These are phyloP conservation scores for Trissolcus basalis DNA, from an alignment of 1,140 invertebrate species.

Conservation along the genomic window DNA sequence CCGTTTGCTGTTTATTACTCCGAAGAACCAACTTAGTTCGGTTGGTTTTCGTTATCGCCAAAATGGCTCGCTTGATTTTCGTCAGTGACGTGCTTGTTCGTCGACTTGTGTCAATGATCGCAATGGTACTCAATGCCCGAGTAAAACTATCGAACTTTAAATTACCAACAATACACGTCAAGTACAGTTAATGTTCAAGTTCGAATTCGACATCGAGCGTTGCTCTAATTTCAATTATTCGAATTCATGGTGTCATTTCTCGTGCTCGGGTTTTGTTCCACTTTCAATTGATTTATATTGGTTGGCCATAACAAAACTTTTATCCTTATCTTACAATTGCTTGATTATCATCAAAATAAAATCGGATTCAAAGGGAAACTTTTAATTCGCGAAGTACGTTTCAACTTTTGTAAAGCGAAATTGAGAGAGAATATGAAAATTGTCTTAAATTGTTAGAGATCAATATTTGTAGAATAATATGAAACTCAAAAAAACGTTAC, in stretches of 20 bases:
- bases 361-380: no score
- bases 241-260: background rate
- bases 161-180: conserved; percentile 1
- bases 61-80: background rate
- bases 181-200: background rate
- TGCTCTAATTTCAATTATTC: background rate
- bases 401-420: no score
- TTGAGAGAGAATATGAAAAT: no score
- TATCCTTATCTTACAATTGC: no score
- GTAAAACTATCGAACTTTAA: background rate
- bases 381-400: no score
- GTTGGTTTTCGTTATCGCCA: background rate
- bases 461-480: background rate
- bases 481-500: conserved; percentile 74
- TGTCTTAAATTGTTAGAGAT: no score
- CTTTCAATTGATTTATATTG: no score
- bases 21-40: background rate
- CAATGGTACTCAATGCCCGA: background rate
- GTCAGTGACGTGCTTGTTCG: background rate
- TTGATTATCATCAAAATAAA: no score
- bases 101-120: background rate
- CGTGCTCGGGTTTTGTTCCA: background rate
- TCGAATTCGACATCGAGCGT: background rate
- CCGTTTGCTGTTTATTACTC: background rate
- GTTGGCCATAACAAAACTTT: no score